Evolutionary conservation across 2,888 invertebrate species (phyloP).

Genomic region (Latrodectus elegans): DNA sequence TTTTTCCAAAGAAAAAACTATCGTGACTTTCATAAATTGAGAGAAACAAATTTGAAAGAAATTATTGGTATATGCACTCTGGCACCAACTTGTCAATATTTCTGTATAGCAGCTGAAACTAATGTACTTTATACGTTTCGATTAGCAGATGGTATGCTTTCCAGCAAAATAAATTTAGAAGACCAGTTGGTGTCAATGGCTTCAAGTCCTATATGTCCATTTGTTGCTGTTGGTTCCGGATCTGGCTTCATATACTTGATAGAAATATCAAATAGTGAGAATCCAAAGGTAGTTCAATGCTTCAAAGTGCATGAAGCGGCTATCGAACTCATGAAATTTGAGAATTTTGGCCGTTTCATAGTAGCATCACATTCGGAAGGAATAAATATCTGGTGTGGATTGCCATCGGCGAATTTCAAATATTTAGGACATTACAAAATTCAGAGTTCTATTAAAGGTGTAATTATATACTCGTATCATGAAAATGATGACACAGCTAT

Average conservation of each 20-base stretch:
- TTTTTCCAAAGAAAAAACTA: no score
- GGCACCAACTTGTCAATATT: neutral
- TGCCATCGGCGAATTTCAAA: slow-evolving; percentile 6
- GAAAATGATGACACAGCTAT: slow-evolving; percentile 1
- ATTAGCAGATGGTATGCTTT: neutral
- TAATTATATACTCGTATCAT: neutral
- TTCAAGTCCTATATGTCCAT: slow-evolving; percentile 17
- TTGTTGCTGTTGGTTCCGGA: neutral
- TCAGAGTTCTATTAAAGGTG: neutral
- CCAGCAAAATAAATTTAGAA: neutral
- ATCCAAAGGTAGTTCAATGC: slow-evolving; percentile 2
- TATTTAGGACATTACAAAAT: neutral
- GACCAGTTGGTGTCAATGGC: slow-evolving; percentile 4
- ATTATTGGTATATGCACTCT: neutral
- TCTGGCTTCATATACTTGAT: slow-evolving; percentile 23
- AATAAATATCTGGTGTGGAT: slow-evolving; percentile 14
- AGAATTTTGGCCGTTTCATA: slow-evolving; percentile 17
- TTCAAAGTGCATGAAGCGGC: neutral
- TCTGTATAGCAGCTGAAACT: slow-evolving; percentile 6
- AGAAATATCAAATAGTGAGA: neutral
- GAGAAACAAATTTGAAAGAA: neutral
- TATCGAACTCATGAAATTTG: slow-evolving; percentile 4
- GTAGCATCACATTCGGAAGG: neutral
- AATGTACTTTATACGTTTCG: neutral
- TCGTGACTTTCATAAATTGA: neutral